Conservation (phyloP, 92 coral and sea anemone genomes). For the Paragorgia papillata region DNA sequence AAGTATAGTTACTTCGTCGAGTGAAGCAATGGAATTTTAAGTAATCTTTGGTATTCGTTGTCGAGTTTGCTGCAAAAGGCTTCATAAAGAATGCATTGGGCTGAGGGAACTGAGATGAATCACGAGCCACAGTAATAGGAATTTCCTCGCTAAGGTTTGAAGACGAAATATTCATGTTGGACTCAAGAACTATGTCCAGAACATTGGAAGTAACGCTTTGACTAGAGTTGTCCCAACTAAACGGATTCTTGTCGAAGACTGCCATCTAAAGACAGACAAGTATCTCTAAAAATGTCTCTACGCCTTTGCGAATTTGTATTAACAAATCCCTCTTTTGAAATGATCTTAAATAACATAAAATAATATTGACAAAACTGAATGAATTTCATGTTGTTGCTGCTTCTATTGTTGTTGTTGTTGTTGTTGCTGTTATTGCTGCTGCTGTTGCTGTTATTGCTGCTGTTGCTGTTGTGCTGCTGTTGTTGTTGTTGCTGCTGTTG, state of each 20-base stretch:
- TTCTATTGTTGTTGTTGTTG: no score
- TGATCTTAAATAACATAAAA: no score
- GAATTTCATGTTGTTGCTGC: no score
- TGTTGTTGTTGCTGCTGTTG: no score
- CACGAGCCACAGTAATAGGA: slow-evolving; percentile 64
- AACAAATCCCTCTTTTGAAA: no score
- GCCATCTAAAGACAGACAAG: slow-evolving; percentile 45
- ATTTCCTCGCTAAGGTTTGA: slow-evolving; percentile 59
- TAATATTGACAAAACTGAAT: no score
- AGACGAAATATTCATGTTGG: slow-evolving; percentile 10
- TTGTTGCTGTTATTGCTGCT: no score
- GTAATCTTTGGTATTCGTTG: slow-evolving; percentile 38
- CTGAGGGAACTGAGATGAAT: slow-evolving; percentile 51
- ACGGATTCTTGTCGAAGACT: slow-evolving; percentile 42
- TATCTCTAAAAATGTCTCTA: not conserved
- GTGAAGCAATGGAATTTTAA: slow-evolving; percentile 57
- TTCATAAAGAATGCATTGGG: not conserved
- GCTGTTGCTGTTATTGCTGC: no score
- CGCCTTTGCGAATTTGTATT: no score
- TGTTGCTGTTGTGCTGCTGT: no score
- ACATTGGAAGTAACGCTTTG: slow-evolving; percentile 53
- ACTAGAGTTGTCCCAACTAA: slow-evolving; percentile 78
- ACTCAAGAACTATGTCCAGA: slow-evolving; percentile 48
- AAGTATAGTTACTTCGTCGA: not conserved
- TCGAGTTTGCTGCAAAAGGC: slow-evolving; percentile 8